phyloP scores from a whole-genome alignment of 2,113 vertebrate species.

The Mirza zaza region DNA sequence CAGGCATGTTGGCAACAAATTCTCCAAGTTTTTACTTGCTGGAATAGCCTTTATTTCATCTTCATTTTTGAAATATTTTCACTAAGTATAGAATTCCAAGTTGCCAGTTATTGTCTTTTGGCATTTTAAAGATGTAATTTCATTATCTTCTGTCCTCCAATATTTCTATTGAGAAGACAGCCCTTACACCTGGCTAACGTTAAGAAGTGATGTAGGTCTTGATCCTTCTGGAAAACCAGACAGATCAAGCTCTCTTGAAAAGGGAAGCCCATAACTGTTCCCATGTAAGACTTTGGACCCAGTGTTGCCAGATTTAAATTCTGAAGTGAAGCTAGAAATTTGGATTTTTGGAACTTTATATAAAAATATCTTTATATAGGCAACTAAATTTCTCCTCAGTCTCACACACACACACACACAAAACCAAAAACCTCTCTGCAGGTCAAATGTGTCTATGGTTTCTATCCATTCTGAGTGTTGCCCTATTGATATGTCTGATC shows the following conservation, averaged over 20 bases:
- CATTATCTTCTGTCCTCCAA: background rate
- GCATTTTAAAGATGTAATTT: background rate
- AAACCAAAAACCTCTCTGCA: background rate
- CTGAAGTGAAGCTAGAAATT: background rate
- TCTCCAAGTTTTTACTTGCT: background rate
- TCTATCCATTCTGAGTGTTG: background rate
- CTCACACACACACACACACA: background rate
- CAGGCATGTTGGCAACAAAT: background rate
- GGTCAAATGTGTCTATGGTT: background rate
- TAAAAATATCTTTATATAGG: background rate
- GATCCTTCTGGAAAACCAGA: background rate
- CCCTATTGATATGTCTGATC: background rate
- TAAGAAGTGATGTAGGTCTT: background rate
- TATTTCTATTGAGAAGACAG: background rate
- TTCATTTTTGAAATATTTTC: conserved; percentile 18
- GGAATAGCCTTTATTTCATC: background rate
- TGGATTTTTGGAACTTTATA: background rate
- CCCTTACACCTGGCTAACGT: background rate
- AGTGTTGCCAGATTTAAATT: background rate
- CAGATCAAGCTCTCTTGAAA: background rate
- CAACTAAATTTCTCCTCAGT: background rate
- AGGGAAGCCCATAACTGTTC: rapidly evolving
- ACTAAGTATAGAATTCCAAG: background rate
- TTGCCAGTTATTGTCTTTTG: background rate
- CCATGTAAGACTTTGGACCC: background rate